A percentile compares a stretch with the other conserved stretches of the same genome.
Conservation (phyloP, 2,888 invertebrate genomes). For the Rhagophthalmus giganteus region DNA sequence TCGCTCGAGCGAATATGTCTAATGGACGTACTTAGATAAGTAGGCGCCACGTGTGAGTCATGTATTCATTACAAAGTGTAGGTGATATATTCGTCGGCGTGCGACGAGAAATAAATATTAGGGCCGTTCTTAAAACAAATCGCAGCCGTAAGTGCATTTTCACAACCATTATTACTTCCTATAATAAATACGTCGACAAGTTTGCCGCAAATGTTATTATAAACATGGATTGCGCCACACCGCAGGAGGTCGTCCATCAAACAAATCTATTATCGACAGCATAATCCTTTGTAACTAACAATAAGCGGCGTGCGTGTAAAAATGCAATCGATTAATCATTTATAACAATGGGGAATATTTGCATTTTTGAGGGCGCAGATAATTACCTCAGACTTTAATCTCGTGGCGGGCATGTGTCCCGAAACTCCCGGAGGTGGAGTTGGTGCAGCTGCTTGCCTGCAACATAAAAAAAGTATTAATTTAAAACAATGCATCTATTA, state of each 20-base stretch:
- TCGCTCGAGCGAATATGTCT: conserved; percentile 6
- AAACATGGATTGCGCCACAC: too few relatives aligned
- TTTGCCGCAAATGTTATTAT: too few relatives aligned
- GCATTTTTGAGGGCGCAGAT: background rate
- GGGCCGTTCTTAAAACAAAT: too few relatives aligned
- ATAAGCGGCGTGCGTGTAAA: too few relatives aligned
- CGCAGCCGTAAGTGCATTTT: too few relatives aligned
- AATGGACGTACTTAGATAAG: conserved; percentile 14
- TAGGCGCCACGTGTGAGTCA: conserved; percentile 12
- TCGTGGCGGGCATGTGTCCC: conserved; percentile 37
- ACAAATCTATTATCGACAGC: too few relatives aligned
- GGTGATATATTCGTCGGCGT: conserved; percentile 1
- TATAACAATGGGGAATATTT: too few relatives aligned
- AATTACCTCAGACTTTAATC: conserved; percentile 41
- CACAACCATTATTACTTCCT: background rate
- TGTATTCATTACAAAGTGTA: conserved; percentile 1
- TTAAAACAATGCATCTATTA: too few relatives aligned
- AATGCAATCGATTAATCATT: too few relatives aligned
- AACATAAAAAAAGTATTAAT: conserved; percentile 9
- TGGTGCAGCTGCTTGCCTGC: conserved; percentile 31
- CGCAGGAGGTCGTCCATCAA: too few relatives aligned
- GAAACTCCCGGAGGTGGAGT: conserved; percentile 37
- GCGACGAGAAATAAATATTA: conserved; percentile 13
- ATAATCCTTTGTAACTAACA: too few relatives aligned
- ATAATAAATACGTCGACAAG: conserved; percentile 8